Evolutionary conservation across 2,797 vertebrate species (phyloP), one percentile per base, ranked within the genome.

Genomic region (Periophthalmus magnuspinnatus): DNA sequence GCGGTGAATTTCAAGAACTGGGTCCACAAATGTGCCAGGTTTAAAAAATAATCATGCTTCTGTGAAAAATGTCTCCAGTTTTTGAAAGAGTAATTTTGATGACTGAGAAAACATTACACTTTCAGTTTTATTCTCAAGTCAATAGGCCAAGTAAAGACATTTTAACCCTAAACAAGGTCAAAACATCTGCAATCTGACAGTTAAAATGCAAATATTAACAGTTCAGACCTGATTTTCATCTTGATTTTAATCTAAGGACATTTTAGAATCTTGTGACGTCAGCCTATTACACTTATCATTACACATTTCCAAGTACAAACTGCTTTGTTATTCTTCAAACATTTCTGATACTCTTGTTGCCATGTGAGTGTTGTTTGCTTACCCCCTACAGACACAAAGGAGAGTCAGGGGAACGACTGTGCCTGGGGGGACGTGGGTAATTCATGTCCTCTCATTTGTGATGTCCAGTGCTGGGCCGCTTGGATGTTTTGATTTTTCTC

Each of bases 401-500:
- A 60, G 47, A 61, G 24, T 56, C 63, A 67, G 24, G 21, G 58
- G 58, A 52, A 71, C 65, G 62, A 36, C 38, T 67, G 21, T 57
- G 50, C 61, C 55, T 41, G 5, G 34, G 59, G 22, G 69, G 59
- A 59, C 63, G 65, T 75, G 56, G 10, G 45, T 75, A 69, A 77
- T 79, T 74, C 28, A 71, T 24, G 48, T 74, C 64, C 58, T 78
- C 74, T 78, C 33, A 75, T 77, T 76, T 70, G 38, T 68, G 22
- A 77, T 41, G 75, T 81, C 67, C 67, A 52, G 65, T 19, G 19
- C 58, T 54, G 24, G 47, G 66, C 74, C 38, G 67, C 77, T 79
- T 71, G 77, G 75, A 71, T 76, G 74, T 81, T 81, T 78, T 74
- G 69, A 81, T 82, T 77, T 75, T 66, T 63, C 57, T 82, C 84